Conservation (phyloP, 2,888 invertebrate genomes). For the Xanthia togata region DNA sequence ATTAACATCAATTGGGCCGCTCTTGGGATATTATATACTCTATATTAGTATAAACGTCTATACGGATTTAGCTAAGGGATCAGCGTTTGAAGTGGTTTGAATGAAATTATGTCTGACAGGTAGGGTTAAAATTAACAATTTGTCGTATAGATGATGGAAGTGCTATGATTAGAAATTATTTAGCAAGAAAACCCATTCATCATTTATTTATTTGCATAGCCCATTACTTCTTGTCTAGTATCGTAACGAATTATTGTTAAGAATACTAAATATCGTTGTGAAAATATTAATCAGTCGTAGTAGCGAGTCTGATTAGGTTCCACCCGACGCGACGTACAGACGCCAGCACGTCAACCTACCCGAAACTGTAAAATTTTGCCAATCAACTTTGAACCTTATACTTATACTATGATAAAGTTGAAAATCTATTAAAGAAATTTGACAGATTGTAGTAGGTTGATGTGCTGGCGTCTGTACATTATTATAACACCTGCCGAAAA, state of each 20-base stretch:
- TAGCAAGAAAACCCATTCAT: too few species aligned
- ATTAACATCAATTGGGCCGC: constrained; percentile 38
- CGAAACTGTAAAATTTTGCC: too few species aligned
- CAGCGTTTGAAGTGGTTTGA: constrained; percentile 2
- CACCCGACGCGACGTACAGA: too few species aligned
- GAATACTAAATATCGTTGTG: neutral
- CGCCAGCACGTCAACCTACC: too few species aligned
- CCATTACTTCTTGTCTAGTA: too few species aligned
- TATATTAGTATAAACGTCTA: constrained; percentile 12
- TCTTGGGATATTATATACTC: constrained; percentile 13
- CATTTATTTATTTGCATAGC: too few species aligned
- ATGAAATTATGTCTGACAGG: neutral
- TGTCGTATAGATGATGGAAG: neutral
- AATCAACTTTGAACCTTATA: too few species aligned
- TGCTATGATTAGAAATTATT: neutral
- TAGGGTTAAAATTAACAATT: neutral
- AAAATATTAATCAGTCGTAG: neutral
- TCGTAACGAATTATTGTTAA: neutral
- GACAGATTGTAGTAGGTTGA: too few species aligned
- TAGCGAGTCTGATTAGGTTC: neutral
- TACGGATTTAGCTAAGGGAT: constrained; percentile 25
- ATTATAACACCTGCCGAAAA: too few species aligned
- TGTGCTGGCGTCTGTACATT: too few species aligned
- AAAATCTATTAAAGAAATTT: too few species aligned
- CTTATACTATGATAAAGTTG: too few species aligned